Conservation (phyloP, 2,797 vertebrate genomes). For the Silurus aristotelis region DNA sequence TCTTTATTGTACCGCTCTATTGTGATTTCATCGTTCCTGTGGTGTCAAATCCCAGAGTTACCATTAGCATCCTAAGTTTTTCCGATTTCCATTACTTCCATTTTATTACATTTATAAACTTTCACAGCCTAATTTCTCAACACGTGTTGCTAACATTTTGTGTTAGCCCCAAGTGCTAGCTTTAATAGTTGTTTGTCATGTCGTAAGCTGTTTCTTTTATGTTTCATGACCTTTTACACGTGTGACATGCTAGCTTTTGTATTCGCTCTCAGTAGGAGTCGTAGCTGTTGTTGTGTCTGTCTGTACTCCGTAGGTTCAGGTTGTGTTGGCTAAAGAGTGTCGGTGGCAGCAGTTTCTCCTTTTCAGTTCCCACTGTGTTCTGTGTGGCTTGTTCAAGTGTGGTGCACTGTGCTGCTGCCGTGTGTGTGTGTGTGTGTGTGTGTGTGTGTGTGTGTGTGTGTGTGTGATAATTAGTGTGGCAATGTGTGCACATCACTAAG, state of each 20-base stretch:
- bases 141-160: background rate
- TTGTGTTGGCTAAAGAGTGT: constrained; percentile 22
- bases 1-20: background rate
- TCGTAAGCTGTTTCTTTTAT: background rate
- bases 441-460: background rate
- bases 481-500: constrained; percentile 21
- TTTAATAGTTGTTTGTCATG: background rate
- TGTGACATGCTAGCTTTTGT: constrained; percentile 15
- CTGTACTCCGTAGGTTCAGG: constrained; percentile 31
- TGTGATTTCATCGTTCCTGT: background rate
- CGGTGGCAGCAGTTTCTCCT: constrained; percentile 42
- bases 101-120: too few species aligned
- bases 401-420: background rate
- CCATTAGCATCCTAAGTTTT: constrained; percentile 3
- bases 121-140: too few species aligned
- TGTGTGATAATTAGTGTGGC: constrained; percentile 3
- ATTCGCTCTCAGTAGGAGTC: constrained; percentile 21
- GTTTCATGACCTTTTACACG: background rate
- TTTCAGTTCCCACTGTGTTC: constrained; percentile 36
- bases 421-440: constrained; percentile 37
- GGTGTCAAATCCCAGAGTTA: background rate
- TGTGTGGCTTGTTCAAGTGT: constrained; percentile 22
- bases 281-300: constrained; percentile 32
- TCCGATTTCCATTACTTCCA: background rate
- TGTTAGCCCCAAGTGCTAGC: too few species aligned